Evolutionary conservation across 2,113 vertebrate species (phyloP).

Genomic region (Garra rufa): DNA sequence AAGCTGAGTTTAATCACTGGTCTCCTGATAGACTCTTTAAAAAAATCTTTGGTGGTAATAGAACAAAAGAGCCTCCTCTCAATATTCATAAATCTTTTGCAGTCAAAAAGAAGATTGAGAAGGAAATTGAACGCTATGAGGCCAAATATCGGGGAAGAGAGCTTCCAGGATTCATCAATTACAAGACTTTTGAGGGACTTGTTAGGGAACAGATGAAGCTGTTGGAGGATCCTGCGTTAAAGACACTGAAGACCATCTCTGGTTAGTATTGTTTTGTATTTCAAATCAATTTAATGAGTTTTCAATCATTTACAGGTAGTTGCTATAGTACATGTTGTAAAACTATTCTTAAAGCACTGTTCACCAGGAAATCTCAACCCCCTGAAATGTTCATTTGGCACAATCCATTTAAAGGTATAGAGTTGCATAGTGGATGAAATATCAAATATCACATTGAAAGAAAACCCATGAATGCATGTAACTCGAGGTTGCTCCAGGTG

Average conservation of each 20-base stretch:
- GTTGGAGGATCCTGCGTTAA: conserved; percentile 82
- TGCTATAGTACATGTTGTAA: not conserved
- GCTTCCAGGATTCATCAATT: conserved; percentile 85
- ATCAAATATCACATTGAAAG: no score
- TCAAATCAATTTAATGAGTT: not conserved
- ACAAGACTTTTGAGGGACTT: conserved; percentile 83
- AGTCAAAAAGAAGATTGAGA: conserved; percentile 67
- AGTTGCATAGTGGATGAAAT: no score
- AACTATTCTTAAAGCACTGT: not conserved
- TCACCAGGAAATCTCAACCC: no score
- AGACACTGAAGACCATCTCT: conserved; percentile 68
- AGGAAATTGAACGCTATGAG: conserved; percentile 70
- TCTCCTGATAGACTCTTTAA: no score
- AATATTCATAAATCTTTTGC: conserved; percentile 18
- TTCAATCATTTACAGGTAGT: no score
- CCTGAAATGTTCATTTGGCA: no score
- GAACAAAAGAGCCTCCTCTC: not conserved
- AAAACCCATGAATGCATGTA: no score
- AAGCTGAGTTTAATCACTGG: not conserved
- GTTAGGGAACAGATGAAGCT: conserved; percentile 76
- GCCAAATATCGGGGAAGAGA: conserved; percentile 81
- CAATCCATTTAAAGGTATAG: no score
- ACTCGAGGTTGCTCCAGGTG: not conserved
- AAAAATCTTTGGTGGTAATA: not conserved
- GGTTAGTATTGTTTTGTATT: conserved; percentile 56